phyloP scores from a whole-genome alignment of 1,140 invertebrate genomes.

The Odontomachus brunneus region DNA sequence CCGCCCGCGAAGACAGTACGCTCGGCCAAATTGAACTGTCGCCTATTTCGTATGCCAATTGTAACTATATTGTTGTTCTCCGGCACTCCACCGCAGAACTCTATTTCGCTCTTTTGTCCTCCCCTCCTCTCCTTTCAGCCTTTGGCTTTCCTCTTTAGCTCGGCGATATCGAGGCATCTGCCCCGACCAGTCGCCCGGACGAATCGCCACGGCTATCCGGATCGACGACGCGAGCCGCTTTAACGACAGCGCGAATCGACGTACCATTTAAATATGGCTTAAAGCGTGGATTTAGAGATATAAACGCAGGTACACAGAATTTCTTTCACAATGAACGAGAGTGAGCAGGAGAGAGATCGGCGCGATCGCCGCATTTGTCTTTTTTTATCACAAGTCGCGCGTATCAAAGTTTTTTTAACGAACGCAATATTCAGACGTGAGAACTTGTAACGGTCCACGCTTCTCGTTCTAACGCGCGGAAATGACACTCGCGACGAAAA shows the following conservation, averaged over 20 bases:
- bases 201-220: not conserved
- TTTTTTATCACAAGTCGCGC: too few species aligned
- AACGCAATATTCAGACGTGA: not conserved
- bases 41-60: slow-evolving; percentile 49
- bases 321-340: too few species aligned
- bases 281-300: not conserved
- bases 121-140: too few species aligned
- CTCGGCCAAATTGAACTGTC: slow-evolving; percentile 50
- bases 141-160: not conserved
- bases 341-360: too few species aligned
- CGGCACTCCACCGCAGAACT: not conserved
- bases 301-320: too few species aligned
- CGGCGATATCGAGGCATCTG: not conserved
- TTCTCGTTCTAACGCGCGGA: not conserved
- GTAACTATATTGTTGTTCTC: slow-evolving; percentile 32
- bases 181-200: not conserved
- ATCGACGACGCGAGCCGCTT: not conserved
- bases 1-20: slow-evolving; percentile 24
- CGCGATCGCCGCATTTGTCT: too few species aligned
- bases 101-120: not conserved
- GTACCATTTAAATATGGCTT: slow-evolving; percentile 30
- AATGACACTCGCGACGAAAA: not conserved
- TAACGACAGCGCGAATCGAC: slow-evolving; percentile 21
- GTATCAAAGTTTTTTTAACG: not conserved
- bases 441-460: not conserved